A percentile compares a stretch with the other conserved stretches of the same genome.
Evolutionary conservation across 2,888 invertebrate genomes (phyloP).

Genomic region (Loripinus fragilis): DNA sequence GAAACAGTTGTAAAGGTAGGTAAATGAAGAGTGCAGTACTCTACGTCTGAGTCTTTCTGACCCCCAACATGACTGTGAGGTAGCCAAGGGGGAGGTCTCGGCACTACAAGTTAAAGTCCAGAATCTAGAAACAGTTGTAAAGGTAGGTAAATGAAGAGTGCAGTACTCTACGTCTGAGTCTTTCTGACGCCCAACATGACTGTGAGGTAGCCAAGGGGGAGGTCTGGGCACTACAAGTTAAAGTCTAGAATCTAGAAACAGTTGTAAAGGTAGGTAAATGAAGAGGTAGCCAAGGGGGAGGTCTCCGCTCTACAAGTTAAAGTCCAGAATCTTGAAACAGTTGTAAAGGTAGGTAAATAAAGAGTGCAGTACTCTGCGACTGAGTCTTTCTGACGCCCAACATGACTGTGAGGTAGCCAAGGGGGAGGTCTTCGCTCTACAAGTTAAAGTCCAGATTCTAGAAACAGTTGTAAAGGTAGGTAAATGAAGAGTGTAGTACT

Average conservation of each 20-base stretch:
- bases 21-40: slow-evolving; percentile 80
- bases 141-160: slow-evolving; percentile 84
- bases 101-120: slow-evolving; percentile 81
- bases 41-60: slow-evolving; percentile 73
- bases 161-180: slow-evolving; percentile 72
- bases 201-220: slow-evolving; percentile 81
- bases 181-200: slow-evolving; percentile 76
- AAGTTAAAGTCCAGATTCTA: slow-evolving; percentile 83
- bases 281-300: slow-evolving; percentile 81
- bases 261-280: slow-evolving; percentile 84
- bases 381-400: slow-evolving; percentile 71
- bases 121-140: slow-evolving; percentile 84
- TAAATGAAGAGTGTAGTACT: slow-evolving; percentile 81
- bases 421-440: slow-evolving; percentile 80
- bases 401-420: slow-evolving; percentile 81
- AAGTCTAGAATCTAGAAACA: slow-evolving; percentile 83
- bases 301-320: slow-evolving; percentile 81
- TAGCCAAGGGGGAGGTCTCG: slow-evolving; percentile 81
- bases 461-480: slow-evolving; percentile 84
- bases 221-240: slow-evolving; percentile 79
- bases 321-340: slow-evolving; percentile 83
- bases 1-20: slow-evolving; percentile 83
- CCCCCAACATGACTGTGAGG: slow-evolving; percentile 78
- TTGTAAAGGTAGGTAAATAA: slow-evolving; percentile 83
- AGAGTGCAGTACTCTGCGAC: slow-evolving; percentile 79